Base-by-base conservation (phyloP, 1,140 invertebrate genomes). In the Cydia amplana region DNA sequence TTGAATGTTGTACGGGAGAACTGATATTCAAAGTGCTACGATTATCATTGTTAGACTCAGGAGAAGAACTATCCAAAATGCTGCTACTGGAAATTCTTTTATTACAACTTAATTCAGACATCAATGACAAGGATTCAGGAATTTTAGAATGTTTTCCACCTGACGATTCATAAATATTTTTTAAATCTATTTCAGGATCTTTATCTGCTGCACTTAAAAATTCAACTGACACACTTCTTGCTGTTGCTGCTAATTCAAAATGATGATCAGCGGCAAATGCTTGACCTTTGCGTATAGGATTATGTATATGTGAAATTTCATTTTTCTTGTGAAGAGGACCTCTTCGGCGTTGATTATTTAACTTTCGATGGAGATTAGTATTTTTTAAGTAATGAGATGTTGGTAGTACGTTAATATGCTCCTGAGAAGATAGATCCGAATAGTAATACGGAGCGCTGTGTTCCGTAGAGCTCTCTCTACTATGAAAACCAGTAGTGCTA, bases 381-480 rank as follows among this genome's bases (percentile, higher is more conserved):
- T 93, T 93, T 86, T 93, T 93, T 73, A 91, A 83, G 76, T 87
- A 93, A 81, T 92, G 89, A 73, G 88, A 91, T 28, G 87, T 88
- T 72, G 88, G 86, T 18, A 92, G 76, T 60, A 92, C 75, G 80
- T 93, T 93, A 67, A 93, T 91, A 79, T 93, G 91, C 77, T 93
- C 93, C 81, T 93, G 93, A 1, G 92, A 93, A 76, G 93, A 94
- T n/a, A 97, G 90, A 88, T 98, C 97, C 0, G 97, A 97, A 89
- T 97, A 97, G 84, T 98, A 98, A 85, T 98, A 97, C 0, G 97
- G 97, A 16, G 96, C 96, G 16, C 94, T 94, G 77, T 95, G 94
- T 46, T 94, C 94, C 23, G 93, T 85, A 36, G 93, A 93, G 84
- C 92, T 93, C 80, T 93, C 93, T 83, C 93, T 90, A 77, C 91